These are phyloP conservation scores for Doryteuthis pealeii DNA, from an alignment of 1,140 invertebrate species.

Conservation along the genomic window DNA sequence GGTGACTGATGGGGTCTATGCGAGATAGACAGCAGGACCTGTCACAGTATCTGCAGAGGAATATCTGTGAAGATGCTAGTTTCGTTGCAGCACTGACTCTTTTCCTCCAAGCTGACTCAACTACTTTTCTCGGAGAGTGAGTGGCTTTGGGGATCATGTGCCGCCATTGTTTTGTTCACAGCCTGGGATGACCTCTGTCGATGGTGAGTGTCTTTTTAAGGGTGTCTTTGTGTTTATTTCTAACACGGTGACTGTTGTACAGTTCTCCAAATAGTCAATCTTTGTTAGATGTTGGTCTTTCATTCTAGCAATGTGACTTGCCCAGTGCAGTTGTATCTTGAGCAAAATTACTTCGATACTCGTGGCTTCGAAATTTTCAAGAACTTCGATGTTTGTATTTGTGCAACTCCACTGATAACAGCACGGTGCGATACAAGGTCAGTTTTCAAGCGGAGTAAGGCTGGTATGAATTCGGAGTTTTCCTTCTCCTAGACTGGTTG, in stretches of 20 bases:
- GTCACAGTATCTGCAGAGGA: neutral
- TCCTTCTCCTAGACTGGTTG: too few relatives aligned
- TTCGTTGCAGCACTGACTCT: neutral
- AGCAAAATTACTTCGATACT: neutral
- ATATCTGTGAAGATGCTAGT: neutral
- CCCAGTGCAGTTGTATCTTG: neutral
- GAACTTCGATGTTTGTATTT: neutral
- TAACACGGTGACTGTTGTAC: neutral
- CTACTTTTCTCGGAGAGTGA: neutral
- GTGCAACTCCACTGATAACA: too few relatives aligned
- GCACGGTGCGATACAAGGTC: too few relatives aligned
- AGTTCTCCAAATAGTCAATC: neutral
- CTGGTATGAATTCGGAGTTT: too few relatives aligned
- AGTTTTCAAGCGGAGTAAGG: too few relatives aligned
- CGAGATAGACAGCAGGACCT: neutral
- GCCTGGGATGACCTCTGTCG: neutral
- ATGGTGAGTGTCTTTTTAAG: neutral
- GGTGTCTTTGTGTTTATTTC: neutral
- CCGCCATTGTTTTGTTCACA: neutral
- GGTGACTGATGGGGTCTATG: neutral
- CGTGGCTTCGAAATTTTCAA: neutral
- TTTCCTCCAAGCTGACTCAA: neutral
- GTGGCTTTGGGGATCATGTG: neutral
- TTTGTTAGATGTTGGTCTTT: neutral
- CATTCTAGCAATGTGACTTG: neutral